phyloP scores from a whole-genome alignment of 2,797 vertebrate genomes.

The Simalia tracyae region DNA sequence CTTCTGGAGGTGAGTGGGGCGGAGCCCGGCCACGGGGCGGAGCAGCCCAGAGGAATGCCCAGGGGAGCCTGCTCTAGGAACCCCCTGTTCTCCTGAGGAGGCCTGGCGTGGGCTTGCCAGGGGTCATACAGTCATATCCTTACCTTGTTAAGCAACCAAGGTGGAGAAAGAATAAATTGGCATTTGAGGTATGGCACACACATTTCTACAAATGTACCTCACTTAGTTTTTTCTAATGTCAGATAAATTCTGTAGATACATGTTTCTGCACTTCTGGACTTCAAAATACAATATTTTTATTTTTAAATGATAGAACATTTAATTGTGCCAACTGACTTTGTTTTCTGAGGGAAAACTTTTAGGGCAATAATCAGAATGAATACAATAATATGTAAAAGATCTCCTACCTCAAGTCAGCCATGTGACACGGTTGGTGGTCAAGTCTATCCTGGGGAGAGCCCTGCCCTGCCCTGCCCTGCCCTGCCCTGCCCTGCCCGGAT shows the following conservation, averaged over 20 bases:
- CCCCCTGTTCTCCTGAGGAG: background rate
- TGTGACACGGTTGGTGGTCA: too few species aligned
- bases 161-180: background rate
- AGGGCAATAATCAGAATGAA: constrained; percentile 41
- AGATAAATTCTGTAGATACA: constrained; percentile 33
- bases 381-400: constrained; percentile 46
- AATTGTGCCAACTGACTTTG: background rate
- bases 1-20: constrained; percentile 72
- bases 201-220: constrained; percentile 18
- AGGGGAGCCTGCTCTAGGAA: background rate
- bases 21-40: constrained; percentile 37
- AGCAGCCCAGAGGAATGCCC: background rate
- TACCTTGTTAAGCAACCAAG: background rate
- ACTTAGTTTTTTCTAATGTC: constrained; percentile 6
- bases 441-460: too few species aligned
- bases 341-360: constrained; percentile 12
- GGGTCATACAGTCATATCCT: background rate
- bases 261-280: constrained; percentile 15
- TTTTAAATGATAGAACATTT: constrained; percentile 26
- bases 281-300: constrained; percentile 44
- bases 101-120: background rate
- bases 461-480: too few species aligned
- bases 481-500: too few species aligned
- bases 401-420: too few species aligned
- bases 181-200: background rate